phyloP scores from a whole-genome alignment of 2,113 vertebrate species.

The Oreocharis arfaki region DNA sequence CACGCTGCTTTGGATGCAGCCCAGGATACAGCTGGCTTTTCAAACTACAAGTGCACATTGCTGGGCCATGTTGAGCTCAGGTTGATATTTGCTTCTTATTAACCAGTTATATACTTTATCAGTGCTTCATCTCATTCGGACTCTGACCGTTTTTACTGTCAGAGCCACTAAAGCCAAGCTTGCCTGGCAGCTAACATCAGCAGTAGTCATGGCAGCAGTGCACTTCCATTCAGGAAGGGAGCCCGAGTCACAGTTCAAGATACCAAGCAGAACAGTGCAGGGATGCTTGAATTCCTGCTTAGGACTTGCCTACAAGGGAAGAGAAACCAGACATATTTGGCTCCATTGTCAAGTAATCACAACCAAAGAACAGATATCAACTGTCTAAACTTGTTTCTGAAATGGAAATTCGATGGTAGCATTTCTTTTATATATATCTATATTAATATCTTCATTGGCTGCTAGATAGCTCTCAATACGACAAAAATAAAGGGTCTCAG shows the following conservation, averaged over 20 bases:
- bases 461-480: neutral
- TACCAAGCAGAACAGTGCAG: neutral
- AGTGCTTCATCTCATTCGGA: neutral
- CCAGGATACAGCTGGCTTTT: neutral
- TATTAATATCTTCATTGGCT: neutral
- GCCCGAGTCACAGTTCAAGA: neutral
- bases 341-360: neutral
- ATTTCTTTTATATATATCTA: neutral
- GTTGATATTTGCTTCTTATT: neutral
- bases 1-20: neutral
- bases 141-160: neutral
- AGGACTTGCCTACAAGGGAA: neutral
- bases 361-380: neutral
- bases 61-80: neutral
- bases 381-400: neutral
- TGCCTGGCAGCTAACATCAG: neutral
- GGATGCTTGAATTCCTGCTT: neutral
- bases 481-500: neutral
- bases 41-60: neutral
- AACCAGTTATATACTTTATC: neutral
- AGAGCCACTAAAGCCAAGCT: neutral
- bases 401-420: neutral
- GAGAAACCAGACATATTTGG: fast-evolving
- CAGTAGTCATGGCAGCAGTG: neutral
- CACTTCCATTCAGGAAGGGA: neutral